Evolutionary conservation across 1,140 invertebrate genomes (phyloP).

Genomic region (Penaeus japonicus): DNA sequence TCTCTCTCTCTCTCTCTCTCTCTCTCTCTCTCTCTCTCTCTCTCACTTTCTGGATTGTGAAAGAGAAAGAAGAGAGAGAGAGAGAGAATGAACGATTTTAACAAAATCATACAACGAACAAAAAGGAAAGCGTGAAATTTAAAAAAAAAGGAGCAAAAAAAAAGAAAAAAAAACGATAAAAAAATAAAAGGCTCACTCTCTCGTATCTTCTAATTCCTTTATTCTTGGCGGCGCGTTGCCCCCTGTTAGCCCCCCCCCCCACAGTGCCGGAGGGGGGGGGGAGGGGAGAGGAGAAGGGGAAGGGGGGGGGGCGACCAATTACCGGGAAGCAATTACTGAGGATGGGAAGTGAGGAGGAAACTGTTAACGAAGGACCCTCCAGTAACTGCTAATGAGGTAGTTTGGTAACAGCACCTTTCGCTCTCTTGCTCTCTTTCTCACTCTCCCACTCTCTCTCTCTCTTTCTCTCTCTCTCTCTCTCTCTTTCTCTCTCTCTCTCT

Average conservation of each 20-base stretch:
- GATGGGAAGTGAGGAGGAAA: slow-evolving; percentile 55
- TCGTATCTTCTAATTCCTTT: slow-evolving; percentile 40
- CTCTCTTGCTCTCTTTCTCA: slow-evolving; percentile 38
- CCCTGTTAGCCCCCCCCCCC: slow-evolving; percentile 41
- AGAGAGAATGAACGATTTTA: no score
- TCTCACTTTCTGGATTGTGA: no score
- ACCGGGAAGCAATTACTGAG: slow-evolving; percentile 51
- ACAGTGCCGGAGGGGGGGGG: not conserved
- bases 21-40: no score
- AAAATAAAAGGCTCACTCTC: not conserved
- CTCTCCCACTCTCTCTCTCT: not conserved
- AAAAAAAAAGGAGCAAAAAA: no score
- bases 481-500: not conserved
- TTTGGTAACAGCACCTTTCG: slow-evolving; percentile 49
- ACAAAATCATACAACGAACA: no score
- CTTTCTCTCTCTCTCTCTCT: not conserved
- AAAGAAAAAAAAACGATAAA: no score
- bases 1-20: no score
- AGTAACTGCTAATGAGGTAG: slow-evolving; percentile 55
- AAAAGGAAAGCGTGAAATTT: no score
- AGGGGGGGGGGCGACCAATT: slow-evolving; percentile 42
- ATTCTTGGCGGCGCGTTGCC: slow-evolving; percentile 31
- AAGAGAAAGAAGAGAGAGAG: no score
- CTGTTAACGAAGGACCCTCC: slow-evolving; percentile 53
- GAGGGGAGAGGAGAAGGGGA: not conserved